These are phyloP conservation scores for Pristionchus exspectatus DNA, from an alignment of 2,888 invertebrate genomes.

Conservation along the genomic window DNA sequence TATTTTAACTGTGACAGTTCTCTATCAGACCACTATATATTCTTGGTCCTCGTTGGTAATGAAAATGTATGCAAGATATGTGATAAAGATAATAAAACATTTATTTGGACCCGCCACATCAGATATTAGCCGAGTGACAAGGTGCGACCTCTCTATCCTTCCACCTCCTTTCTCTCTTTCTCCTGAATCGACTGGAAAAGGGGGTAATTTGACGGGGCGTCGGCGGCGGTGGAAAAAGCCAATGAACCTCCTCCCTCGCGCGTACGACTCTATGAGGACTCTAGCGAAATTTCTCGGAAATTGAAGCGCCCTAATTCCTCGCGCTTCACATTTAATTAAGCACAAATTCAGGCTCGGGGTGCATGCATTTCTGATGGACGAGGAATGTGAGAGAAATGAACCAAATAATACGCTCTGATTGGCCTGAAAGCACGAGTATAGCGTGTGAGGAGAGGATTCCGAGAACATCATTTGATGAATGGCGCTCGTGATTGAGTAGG, in stretches of 20 bases:
- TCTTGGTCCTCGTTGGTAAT: too few species aligned
- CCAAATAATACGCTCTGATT: neutral
- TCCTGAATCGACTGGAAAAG: constrained; percentile 15
- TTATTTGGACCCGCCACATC: too few species aligned
- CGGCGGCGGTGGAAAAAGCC: neutral
- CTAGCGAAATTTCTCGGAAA: constrained; percentile 39
- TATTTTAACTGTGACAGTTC: too few species aligned
- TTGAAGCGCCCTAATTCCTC: constrained; percentile 20
- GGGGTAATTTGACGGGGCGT: neutral
- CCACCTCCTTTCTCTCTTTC: neutral
- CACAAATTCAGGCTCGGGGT: neutral
- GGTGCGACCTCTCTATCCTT: neutral
- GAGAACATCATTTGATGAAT: neutral
- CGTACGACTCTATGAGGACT: neutral
- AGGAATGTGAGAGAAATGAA: neutral
- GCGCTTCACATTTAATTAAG: constrained; percentile 14
- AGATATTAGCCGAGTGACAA: neutral
- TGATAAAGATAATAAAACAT: too few species aligned
- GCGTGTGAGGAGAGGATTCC: neutral
- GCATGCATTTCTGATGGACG: neutral
- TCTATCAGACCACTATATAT: too few species aligned
- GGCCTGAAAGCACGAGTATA: neutral
- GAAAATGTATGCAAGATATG: too few species aligned
- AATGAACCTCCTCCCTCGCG: neutral
- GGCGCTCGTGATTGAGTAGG: neutral